phyloP scores from a whole-genome alignment of 2,888 invertebrate genomes.

The Chloroclysta siterata region DNA sequence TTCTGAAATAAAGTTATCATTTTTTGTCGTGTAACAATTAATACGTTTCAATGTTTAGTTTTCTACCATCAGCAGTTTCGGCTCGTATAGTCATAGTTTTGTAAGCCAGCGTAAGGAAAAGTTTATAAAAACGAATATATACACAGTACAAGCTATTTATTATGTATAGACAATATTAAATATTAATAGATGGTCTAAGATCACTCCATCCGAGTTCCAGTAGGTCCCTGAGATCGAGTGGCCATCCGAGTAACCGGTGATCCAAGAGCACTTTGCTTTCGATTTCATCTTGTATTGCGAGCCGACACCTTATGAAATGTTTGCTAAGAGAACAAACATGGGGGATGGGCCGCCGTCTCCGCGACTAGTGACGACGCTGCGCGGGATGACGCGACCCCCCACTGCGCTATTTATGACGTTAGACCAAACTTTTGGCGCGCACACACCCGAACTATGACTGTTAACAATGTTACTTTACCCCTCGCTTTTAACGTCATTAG shows the following conservation, averaged over 20 bases:
- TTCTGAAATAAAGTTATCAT: too few relatives aligned
- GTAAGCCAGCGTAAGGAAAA: too few relatives aligned
- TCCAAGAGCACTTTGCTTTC: background rate
- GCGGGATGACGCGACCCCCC: slow-evolving; percentile 59
- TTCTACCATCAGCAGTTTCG: too few relatives aligned
- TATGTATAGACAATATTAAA: too few relatives aligned
- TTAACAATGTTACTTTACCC: slow-evolving; percentile 81
- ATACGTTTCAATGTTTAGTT: too few relatives aligned
- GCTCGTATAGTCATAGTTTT: too few relatives aligned
- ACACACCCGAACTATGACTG: slow-evolving; percentile 80
- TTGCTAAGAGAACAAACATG: background rate
- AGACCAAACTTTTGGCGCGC: slow-evolving; percentile 80
- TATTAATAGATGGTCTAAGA: background rate
- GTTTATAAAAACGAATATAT: too few relatives aligned
- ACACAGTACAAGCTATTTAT: too few relatives aligned
- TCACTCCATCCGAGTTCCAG: background rate
- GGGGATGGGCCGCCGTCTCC: slow-evolving; percentile 17
- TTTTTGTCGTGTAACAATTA: too few relatives aligned
- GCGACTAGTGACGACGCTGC: slow-evolving; percentile 48
- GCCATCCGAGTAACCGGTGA: background rate
- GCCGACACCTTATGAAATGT: background rate
- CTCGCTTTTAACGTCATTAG: slow-evolving; percentile 82
- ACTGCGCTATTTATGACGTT: slow-evolving; percentile 78
- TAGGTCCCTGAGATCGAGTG: slow-evolving; percentile 2
- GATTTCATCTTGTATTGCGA: background rate